phyloP scores from a whole-genome alignment of 2,888 invertebrate genomes.

The Oithona nana region DNA sequence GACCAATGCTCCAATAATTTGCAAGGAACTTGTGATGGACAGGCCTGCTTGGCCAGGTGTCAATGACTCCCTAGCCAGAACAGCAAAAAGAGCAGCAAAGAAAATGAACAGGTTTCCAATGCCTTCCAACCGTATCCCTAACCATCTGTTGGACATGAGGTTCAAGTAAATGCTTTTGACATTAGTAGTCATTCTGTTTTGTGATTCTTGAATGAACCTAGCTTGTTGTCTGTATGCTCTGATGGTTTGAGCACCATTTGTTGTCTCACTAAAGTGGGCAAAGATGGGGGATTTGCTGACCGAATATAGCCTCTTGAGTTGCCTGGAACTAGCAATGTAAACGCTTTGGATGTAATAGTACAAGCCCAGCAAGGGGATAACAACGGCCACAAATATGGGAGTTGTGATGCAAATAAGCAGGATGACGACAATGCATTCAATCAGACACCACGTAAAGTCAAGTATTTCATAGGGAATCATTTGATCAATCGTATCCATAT shows the following conservation, averaged over 20 bases:
- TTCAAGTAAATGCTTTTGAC: conserved; percentile 20
- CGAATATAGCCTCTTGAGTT: conserved; percentile 79
- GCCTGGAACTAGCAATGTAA: conserved; percentile 36
- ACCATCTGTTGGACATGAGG: conserved; percentile 26
- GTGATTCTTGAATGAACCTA: conserved; percentile 66
- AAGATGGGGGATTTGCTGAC: conserved; percentile 88
- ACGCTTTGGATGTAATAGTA: conserved; percentile 28
- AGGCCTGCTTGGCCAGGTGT: conserved; percentile 36
- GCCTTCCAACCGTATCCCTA: conserved; percentile 31
- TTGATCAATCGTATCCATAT: conserved; percentile 22
- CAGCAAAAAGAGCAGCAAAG: conserved; percentile 38
- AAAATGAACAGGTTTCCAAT: conserved; percentile 38
- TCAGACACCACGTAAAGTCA: conserved; percentile 35
- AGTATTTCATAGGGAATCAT: conserved; percentile 37
- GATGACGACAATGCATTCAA: conserved; percentile 22
- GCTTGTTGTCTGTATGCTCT: conserved; percentile 7
- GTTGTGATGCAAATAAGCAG: conserved; percentile 23
- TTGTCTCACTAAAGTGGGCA: conserved; percentile 86
- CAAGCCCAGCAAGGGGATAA: conserved; percentile 21
- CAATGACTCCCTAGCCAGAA: conserved; percentile 28
- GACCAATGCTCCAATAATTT: conserved; percentile 26
- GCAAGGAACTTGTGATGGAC: conserved; percentile 30
- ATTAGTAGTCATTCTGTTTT: conserved; percentile 29
- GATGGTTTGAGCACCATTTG: conserved; percentile 33
- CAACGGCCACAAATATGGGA: conserved; percentile 22